Percentiles rank a stretch among this genome's conserved stretches.
Conservation (phyloP, 2,113 vertebrate genomes). For the Zapornia atra region DNA sequence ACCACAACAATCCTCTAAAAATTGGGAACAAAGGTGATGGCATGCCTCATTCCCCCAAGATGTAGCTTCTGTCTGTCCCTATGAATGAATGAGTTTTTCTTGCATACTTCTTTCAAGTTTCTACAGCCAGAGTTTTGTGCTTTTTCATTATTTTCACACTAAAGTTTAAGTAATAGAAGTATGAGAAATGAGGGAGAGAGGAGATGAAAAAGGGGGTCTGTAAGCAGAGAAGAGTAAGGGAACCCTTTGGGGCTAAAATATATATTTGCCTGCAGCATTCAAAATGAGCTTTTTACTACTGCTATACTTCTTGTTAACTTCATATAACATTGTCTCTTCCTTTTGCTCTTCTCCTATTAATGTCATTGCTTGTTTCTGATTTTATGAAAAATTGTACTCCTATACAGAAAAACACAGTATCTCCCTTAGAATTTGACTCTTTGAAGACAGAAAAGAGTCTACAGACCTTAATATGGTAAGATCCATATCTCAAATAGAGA, state of each 20-base stretch:
- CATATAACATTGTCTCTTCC: accelerated
- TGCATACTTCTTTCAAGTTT: background rate
- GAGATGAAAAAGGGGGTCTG: background rate
- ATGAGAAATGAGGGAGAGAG: background rate
- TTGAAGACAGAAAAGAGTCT: background rate
- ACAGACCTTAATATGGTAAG: background rate
- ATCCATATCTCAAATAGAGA: background rate
- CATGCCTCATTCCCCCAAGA: background rate
- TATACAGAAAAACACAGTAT: background rate
- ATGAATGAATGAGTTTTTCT: background rate
- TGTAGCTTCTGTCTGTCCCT: background rate
- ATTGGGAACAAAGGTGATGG: background rate
- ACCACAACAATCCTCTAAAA: background rate
- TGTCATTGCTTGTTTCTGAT: background rate
- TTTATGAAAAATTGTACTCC: background rate
- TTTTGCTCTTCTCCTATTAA: background rate
- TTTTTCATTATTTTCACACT: background rate
- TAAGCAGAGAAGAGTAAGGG: background rate
- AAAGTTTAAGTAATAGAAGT: background rate
- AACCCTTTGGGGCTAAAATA: background rate
- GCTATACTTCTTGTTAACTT: background rate
- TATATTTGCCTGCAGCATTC: background rate
- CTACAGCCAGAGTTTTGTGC: background rate
- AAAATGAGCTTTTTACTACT: background rate
- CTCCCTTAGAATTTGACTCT: background rate